These are phyloP conservation scores for Lepidurus arcticus DNA, from an alignment of 1,140 invertebrate genomes.

Conservation along the genomic window DNA sequence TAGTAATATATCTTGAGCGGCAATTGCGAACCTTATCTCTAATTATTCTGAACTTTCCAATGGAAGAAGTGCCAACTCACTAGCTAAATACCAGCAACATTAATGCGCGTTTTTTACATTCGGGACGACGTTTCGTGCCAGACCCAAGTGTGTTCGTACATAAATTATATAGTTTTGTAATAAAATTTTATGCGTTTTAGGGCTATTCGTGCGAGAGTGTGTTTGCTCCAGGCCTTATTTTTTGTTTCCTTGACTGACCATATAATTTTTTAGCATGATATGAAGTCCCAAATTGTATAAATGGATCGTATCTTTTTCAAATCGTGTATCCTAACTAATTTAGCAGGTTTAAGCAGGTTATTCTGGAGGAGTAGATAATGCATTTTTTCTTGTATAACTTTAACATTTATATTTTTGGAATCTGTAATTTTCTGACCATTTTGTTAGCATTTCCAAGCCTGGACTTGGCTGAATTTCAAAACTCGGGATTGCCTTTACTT, in stretches of 20 bases:
- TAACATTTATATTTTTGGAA: too few relatives aligned
- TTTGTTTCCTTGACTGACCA: not conserved
- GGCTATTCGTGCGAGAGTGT: not conserved
- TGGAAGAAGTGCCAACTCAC: not conserved
- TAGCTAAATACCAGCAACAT: slow-evolving; percentile 7
- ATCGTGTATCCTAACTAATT: not conserved
- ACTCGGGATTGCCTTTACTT: too few relatives aligned
- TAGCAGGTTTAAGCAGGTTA: too few relatives aligned
- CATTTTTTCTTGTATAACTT: too few relatives aligned
- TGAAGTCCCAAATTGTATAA: not conserved
- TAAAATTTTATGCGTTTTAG: slow-evolving; percentile 9
- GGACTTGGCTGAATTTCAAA: too few relatives aligned
- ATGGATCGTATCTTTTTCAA: not conserved
- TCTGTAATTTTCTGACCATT: too few relatives aligned
- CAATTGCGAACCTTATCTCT: not conserved
- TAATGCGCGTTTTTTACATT: not conserved
- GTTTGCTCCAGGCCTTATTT: not conserved
- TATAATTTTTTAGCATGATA: not conserved
- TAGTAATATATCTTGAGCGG: slow-evolving; percentile 1
- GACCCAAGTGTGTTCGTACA: not conserved
- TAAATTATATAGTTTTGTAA: slow-evolving; percentile 10
- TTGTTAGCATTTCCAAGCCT: too few relatives aligned
- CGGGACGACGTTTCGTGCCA: slow-evolving; percentile 8
- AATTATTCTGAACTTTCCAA: not conserved
- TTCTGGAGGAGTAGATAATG: too few relatives aligned